These are phyloP conservation scores for Drosophila sucinea DNA, from an alignment of 1,140 invertebrate genomes.

Conservation along the genomic window DNA sequence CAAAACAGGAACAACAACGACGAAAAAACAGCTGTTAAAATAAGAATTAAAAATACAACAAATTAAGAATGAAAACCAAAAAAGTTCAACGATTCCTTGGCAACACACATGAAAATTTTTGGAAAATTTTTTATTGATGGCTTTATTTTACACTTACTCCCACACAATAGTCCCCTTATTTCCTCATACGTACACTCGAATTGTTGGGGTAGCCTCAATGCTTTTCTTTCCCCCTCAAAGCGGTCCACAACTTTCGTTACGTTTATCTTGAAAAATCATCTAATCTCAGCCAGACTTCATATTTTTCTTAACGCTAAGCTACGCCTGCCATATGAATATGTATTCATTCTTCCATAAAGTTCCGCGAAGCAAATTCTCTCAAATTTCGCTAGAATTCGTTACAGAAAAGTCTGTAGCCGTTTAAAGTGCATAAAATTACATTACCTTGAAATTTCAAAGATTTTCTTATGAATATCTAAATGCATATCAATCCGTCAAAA, in stretches of 20 bases:
- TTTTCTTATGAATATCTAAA: too few relatives aligned
- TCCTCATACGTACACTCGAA: not conserved
- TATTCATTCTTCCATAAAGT: conserved; percentile 16
- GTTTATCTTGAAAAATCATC: conserved; percentile 79
- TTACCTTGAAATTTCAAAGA: too few relatives aligned
- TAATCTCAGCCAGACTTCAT: conserved; percentile 79
- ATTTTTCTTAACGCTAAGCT: conserved; percentile 77
- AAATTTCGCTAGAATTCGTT: not conserved
- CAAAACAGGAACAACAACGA: not conserved
- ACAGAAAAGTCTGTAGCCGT: too few relatives aligned
- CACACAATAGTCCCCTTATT: not conserved
- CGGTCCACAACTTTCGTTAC: conserved; percentile 53
- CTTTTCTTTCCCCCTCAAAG: conserved; percentile 24
- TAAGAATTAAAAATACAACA: conserved; percentile 56
- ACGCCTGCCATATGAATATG: conserved; percentile 65
- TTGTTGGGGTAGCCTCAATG: not conserved
- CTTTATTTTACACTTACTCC: conserved; percentile 55
- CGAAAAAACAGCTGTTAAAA: conserved; percentile 65
- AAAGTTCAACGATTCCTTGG: conserved; percentile 49
- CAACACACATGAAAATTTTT: conserved; percentile 43
- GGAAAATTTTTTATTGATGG: conserved; percentile 66
- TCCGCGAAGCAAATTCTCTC: conserved; percentile 14
- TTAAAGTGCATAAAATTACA: too few relatives aligned
- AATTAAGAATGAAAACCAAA: conserved; percentile 12
- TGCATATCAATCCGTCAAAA: too few relatives aligned